Evolutionary conservation across 2,888 invertebrate species (phyloP).

Genomic region (Epinotia brunnichana): DNA sequence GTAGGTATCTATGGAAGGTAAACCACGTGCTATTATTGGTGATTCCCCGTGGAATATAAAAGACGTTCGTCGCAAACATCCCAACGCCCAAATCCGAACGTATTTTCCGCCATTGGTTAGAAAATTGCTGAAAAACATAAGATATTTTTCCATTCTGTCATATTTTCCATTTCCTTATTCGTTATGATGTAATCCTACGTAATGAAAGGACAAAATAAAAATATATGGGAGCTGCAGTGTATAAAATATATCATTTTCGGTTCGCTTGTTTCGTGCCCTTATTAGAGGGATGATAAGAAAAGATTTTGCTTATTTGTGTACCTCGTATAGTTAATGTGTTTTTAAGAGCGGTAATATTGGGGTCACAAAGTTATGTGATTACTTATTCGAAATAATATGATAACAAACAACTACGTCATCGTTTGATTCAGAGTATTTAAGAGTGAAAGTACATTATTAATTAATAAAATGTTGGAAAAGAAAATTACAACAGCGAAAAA

Average conservation of each 20-base stretch:
- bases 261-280: neutral
- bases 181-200: conserved; percentile 3
- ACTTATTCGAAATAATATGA: too few species aligned
- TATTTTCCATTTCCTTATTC: conserved; percentile 17
- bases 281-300: neutral
- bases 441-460: too few species aligned
- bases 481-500: too few species aligned
- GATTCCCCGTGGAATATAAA: neutral
- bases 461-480: too few species aligned
- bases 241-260: neutral
- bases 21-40: neutral
- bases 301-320: neutral
- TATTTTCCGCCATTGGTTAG: conserved; percentile 9
- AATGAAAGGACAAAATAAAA: conserved; percentile 2
- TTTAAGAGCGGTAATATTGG: too few species aligned
- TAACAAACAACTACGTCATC: too few species aligned
- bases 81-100: neutral
- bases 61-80: neutral
- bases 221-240: neutral
- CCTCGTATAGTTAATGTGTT: neutral
- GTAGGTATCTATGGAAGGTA: neutral
- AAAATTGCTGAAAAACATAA: conserved; percentile 5
- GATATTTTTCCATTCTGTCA: neutral
- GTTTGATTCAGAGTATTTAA: too few species aligned
- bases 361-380: too few species aligned